phyloP scores from a whole-genome alignment of 2,797 vertebrate species.

The Pseudocheirus occidentalis region DNA sequence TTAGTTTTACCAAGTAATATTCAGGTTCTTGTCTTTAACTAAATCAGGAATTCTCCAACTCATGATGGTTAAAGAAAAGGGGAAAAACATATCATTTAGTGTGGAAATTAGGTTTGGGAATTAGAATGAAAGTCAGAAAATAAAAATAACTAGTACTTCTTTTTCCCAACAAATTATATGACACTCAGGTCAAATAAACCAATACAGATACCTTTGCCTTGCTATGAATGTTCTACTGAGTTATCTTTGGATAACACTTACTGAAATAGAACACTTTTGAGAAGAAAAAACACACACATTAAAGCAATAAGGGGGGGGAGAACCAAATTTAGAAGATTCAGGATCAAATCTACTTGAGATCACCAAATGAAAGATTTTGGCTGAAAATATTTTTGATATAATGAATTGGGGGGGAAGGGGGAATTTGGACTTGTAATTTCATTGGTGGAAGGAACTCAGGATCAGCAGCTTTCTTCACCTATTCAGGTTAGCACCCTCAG shows the following conservation, averaged over 20 bases:
- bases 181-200: background rate
- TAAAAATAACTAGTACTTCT: background rate
- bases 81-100: slow-evolving; percentile 1
- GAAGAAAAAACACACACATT: background rate
- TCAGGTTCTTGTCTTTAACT: background rate
- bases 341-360: background rate
- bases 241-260: background rate
- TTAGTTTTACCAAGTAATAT: slow-evolving; percentile 9
- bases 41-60: slow-evolving; percentile 26
- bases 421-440: background rate
- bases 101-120: slow-evolving; percentile 15
- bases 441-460: background rate
- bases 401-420: too few species aligned
- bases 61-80: background rate
- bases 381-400: background rate
- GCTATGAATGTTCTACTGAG: background rate
- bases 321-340: too few species aligned
- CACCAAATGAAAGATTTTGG: background rate
- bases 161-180: background rate
- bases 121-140: background rate
- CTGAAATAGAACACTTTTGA: background rate
- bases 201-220: background rate
- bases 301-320: background rate
- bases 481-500: background rate
- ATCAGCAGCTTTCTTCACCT: background rate